Evolutionary conservation across 2,888 invertebrate genomes (phyloP).

Genomic region (Fragum fragum): DNA sequence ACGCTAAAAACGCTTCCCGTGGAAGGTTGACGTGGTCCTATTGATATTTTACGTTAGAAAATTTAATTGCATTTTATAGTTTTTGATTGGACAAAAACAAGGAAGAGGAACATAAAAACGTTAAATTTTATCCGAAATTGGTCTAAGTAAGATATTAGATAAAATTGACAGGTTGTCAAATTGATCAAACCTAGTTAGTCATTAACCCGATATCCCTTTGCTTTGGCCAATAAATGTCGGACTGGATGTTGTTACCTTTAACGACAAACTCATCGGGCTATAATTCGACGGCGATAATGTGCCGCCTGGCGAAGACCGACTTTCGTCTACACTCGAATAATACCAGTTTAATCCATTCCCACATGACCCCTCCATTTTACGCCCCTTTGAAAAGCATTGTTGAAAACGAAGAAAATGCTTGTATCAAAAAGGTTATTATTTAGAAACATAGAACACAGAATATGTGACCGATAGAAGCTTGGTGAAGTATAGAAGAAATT

Average conservation of each 20-base stretch:
- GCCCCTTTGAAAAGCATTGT: no score
- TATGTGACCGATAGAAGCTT: no score
- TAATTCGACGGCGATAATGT: no score
- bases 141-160: conserved; percentile 17
- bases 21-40: background rate
- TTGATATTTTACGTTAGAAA: background rate
- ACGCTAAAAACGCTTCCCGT: background rate
- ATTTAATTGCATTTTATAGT: background rate
- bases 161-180: conserved; percentile 9
- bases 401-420: no score
- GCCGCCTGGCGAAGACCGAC: no score
- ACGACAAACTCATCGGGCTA: no score
- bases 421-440: no score
- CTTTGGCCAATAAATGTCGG: background rate
- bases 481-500: no score
- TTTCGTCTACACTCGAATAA: no score
- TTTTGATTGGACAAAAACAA: conserved; percentile 1
- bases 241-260: background rate
- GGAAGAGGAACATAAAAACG: conserved; percentile 18
- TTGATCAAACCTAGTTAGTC: background rate
- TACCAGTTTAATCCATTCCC: no score
- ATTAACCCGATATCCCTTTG: background rate
- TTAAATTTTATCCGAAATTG: conserved; percentile 10
- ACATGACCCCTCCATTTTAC: no score
- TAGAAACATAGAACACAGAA: no score